Base-by-base conservation (phyloP, 2,797 vertebrate species). In the Mastacembelus armatus region DNA sequence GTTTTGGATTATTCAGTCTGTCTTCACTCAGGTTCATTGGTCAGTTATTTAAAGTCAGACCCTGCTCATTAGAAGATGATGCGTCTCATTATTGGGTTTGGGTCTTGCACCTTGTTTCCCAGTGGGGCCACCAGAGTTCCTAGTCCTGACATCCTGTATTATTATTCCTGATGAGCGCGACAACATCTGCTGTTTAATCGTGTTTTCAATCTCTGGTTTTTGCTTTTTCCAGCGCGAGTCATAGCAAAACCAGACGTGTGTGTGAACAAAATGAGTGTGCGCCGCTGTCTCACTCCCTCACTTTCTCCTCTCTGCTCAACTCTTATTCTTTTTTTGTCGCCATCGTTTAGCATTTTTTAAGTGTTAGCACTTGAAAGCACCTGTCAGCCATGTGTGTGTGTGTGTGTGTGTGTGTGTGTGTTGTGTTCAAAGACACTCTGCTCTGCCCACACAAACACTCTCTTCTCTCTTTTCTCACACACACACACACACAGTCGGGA, bases 181-280 rank as follows among this genome's bases (percentile, higher is more conserved):
- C 27, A 32, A 30, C 29, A 19, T 66, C 21, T 30, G 4, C 32
- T 27, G 22, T 21, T 10, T 48, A 12, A 24, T 71, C 35, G 0
- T 52, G 40, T 69, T 66, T 49, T 27, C 69, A 61, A 71, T n/a
- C n/a, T 68, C 61, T 18, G 24, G 4, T 57, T 68, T 63, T 14
- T 54, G n/a, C 69, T 81, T 63, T 72, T 83, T 85, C 77, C 78
- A 63, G 59, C 24, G 10, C 43, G n/a, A 90, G 85, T 87, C 88
- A 89, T 88, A 85, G 54, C 70, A 75, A 73, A 79, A 90, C 75
- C 70, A 88, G 80, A 72, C 66, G 9, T 55, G 39, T 40, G 48
- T 55, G 35, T 43, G 58, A 24, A 18, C 24, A 66, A 58, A 67
- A 80, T 74, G 77, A 51, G 51, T n/a, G 6, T 24, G 22, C 36